These are phyloP conservation scores for Euschistus heros DNA, from an alignment of 1,140 invertebrate genomes.

Conservation along the genomic window DNA sequence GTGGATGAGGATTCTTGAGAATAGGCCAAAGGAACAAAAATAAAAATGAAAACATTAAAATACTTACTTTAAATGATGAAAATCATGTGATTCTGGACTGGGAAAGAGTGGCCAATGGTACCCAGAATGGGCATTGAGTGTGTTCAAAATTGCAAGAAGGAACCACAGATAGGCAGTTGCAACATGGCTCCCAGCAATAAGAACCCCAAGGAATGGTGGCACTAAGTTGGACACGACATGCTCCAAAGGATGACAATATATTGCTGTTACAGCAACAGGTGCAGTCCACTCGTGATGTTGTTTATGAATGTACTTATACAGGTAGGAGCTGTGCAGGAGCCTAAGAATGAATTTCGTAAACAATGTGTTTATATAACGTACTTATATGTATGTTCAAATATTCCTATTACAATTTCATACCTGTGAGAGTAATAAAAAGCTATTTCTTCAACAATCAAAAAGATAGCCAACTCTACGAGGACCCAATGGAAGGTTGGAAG, in stretches of 20 bases:
- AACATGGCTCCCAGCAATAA: conserved; percentile 70
- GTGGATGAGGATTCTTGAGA: too few species aligned
- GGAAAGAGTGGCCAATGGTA: conserved; percentile 83
- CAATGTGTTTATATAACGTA: too few species aligned
- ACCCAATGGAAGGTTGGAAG: conserved; percentile 77
- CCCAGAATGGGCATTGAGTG: conserved; percentile 75
- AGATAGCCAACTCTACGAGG: conserved; percentile 62
- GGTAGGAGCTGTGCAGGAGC: conserved; percentile 57
- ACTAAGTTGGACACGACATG: conserved; percentile 73
- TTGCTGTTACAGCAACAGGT: conserved; percentile 66
- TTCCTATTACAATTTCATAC: conserved; percentile 34
- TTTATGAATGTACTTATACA: conserved; percentile 80
- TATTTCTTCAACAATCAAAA: conserved; percentile 70
- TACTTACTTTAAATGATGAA: conserved; percentile 75
- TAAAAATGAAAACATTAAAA: not conserved
- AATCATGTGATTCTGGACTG: conserved; percentile 84
- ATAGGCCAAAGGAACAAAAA: too few species aligned
- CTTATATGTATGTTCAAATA: too few species aligned
- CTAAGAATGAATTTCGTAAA: conserved; percentile 43
- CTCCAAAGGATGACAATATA: conserved; percentile 81
- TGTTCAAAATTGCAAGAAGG: conserved; percentile 62
- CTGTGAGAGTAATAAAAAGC: conserved; percentile 82
- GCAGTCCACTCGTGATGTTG: conserved; percentile 80
- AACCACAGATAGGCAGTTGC: conserved; percentile 78
- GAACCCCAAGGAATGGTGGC: conserved; percentile 67